Evolutionary conservation across 2,888 invertebrate species (phyloP), one percentile per base, ranked within the genome.

Genomic region (Ernsta delagoae): DNA sequence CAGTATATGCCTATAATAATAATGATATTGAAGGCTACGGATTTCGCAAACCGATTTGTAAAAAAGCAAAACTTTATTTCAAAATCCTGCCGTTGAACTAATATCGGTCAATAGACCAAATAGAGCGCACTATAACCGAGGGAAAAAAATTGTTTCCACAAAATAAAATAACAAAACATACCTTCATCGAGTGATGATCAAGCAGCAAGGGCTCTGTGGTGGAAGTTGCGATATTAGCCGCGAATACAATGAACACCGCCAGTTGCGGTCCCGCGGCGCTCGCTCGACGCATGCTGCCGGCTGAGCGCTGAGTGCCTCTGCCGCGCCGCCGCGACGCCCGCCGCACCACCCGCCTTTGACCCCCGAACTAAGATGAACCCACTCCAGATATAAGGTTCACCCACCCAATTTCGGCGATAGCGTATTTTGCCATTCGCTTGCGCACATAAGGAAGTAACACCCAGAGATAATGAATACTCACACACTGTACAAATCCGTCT

Each of bases 381-480:
- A 77, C 78, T 74, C 77, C 76, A 88, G 89, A 92, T 92, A 92
- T 87, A 85, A 73, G 87, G 90, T 89, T 90, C 90, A 89, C 84
- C 88, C 89, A 90, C 92, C 91, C 84, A 92, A 89, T 90, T 92
- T 90, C 79, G 81, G 83, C 75, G 91, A 91, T 91, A 90, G 83
- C 81, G 75, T 75, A 57, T 68, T 61, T 56, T 59, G 68, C 77
- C 78, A 70, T 74, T 80, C 75, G 77, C 78, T 75, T 79, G 78
- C 74, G 75, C 75, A 79, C 61, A 69, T 77, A 84, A 87, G 86
- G 87, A 89, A 89, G 85, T 85, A 74, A 76, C 73, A 36, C n/a
- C n/a, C n/a, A n/a, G n/a, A n/a, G n/a, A n/a, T n/a, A n/a, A n/a
- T n/a, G n/a, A n/a, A 66, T 41, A 41, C 7, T 6, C 5, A 7